Evolutionary conservation across 2,113 vertebrate genomes (phyloP), one percentile per base, ranked within the genome.

Genomic region (Noturus placidus): DNA sequence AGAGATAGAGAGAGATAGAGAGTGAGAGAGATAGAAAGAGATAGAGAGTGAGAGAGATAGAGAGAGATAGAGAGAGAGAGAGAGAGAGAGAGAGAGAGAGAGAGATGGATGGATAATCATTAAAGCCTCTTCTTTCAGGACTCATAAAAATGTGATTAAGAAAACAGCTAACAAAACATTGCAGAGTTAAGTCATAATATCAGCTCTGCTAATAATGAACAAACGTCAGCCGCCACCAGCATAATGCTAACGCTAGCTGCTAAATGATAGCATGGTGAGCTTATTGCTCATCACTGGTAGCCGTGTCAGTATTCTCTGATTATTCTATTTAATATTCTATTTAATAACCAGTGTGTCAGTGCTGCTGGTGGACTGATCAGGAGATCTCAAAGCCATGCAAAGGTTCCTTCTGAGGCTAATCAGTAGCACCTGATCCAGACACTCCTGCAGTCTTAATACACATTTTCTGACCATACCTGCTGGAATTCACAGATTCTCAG

Each of bases 121-220:
- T 57, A 79, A 76, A 22, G 20, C n/a, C 15, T 46, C 42, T 63
- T 86, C 25, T 50, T 86, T 52, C 85, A 54, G 42, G 8, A 42
- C 20, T 22, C 20, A 86, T 25, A 79, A 22, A 78, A 86, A 50
- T 17, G 52, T 42, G 42, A 57, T 85, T 57, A 35, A 79, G 77
- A 54, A 46, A 52, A 15, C 27, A 25, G 38, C 61, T 65, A 86
- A 27, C 13, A 42, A 57, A 59, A 17, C 33, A 59, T 6, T 69
- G 9, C 46, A 50, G 6, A 22, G 27, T 38, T 78, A 7, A 79
- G 14, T 52, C 85, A 63, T 19, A 65, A 52, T 42, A 65, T 38
- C 76, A 69, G 50, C 76, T 65, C 20, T 22, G 46, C 27, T 78
- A 78, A 65, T 78, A n/a, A 78, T 33, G 3, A 52, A 33, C 6